A percentile compares a stretch with the other conserved stretches of the same genome.
These are phyloP conservation scores for Cyclophora albipunctata DNA, from an alignment of 2,888 invertebrate genomes.

Conservation along the genomic window DNA sequence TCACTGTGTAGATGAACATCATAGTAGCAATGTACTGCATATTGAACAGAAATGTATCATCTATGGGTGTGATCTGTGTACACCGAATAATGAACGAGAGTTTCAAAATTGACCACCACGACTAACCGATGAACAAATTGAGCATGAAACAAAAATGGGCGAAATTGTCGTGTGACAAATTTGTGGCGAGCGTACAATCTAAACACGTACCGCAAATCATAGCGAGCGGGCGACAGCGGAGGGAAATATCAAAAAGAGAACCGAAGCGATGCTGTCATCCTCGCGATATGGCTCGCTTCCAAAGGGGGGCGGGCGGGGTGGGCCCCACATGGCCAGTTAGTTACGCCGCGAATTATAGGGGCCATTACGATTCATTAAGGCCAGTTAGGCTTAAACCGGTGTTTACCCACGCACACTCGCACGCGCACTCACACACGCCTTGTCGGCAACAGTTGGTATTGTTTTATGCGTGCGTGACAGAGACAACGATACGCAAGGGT, in stretches of 20 bases:
- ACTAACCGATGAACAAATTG: slow-evolving; percentile 13
- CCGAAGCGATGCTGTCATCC: slow-evolving; percentile 56
- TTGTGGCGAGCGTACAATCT: slow-evolving; percentile 40
- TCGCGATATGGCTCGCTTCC: slow-evolving; percentile 71
- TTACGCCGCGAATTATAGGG: slow-evolving; percentile 77
- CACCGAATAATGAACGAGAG: too few species aligned
- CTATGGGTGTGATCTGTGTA: too few species aligned
- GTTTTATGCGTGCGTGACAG: slow-evolving; percentile 45
- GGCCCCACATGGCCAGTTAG: slow-evolving; percentile 73
- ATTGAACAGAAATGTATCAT: too few species aligned
- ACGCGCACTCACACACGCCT: slow-evolving; percentile 28
- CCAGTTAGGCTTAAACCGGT: slow-evolving; percentile 77
- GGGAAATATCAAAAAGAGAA: slow-evolving; percentile 64
- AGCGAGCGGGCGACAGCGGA: slow-evolving; percentile 43
- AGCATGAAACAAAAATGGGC: slow-evolving; percentile 17
- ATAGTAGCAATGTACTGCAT: too few species aligned
- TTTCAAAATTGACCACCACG: not conserved
- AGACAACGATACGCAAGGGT: slow-evolving; percentile 38
- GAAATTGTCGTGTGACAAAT: slow-evolving; percentile 34
- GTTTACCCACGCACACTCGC: slow-evolving; percentile 69
- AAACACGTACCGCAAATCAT: slow-evolving; percentile 65
- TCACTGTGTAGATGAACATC: too few species aligned
- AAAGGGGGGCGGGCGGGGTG: slow-evolving; percentile 31
- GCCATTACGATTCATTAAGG: slow-evolving; percentile 78
- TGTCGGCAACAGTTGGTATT: slow-evolving; percentile 58